A percentile compares a stretch with the other conserved stretches of the same genome.
These are phyloP conservation scores for Lampris megalopsis DNA, from an alignment of 2,113 vertebrate genomes.

Conservation along the genomic window DNA sequence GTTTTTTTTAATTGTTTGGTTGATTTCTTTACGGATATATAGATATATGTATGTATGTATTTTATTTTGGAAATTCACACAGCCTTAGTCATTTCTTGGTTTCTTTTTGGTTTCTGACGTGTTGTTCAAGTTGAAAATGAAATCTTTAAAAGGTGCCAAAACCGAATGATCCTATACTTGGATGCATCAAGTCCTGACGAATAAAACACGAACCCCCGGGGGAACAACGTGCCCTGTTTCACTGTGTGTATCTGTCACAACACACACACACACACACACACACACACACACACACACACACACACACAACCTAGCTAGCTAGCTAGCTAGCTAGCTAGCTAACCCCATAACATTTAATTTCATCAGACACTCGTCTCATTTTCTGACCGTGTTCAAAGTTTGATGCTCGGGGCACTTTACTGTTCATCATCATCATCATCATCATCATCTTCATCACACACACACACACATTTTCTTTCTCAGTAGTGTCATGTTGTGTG, in stretches of 20 bases:
- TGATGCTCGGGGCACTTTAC: too few relatives aligned
- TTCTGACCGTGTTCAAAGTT: too few relatives aligned
- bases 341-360: too few relatives aligned
- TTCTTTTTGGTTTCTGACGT: constrained; percentile 76
- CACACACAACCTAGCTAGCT: too few relatives aligned
- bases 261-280: too few relatives aligned
- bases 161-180: constrained; percentile 84
- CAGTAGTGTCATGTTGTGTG: too few relatives aligned
- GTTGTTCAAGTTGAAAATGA: constrained; percentile 82
- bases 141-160: constrained; percentile 86
- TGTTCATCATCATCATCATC: too few relatives aligned
- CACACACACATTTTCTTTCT: too few relatives aligned
- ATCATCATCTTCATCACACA: too few relatives aligned
- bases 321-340: too few relatives aligned
- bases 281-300: too few relatives aligned
- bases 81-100: constrained; percentile 82
- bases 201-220: constrained; percentile 83
- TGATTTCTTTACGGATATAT: constrained; percentile 79
- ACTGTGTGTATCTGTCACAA: constrained; percentile 58
- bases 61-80: constrained; percentile 82
- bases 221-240: constrained; percentile 74
- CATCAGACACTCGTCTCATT: too few relatives aligned
- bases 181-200: constrained; percentile 85
- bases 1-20: constrained; percentile 77
- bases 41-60: constrained; percentile 73